Base-by-base conservation (phyloP, 2,113 vertebrate genomes). In the Fulica atra region DNA sequence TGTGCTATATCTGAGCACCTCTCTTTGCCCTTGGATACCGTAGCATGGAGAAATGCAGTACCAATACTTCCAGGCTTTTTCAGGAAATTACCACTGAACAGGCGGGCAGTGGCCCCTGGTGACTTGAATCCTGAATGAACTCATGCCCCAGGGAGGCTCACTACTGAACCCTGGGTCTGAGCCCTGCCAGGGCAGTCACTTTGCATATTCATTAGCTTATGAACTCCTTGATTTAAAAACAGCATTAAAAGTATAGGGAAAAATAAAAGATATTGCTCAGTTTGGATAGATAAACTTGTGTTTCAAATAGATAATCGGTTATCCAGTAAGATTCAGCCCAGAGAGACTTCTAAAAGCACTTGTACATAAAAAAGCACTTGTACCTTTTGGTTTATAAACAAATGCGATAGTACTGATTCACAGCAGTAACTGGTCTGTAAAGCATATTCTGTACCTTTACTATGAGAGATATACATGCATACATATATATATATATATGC, bases 311-410 rank as follows among this genome's bases (percentile, higher is more conserved):
- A 48, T 19, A 87, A 35, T 66, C 0, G 0, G 48, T 81, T 51
- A 35, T 63, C 20, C 26, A 28, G 19, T 72, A 94, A 94, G 50
- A 42, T 63, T 90, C n/a, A 77, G 42, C 26, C 36, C 17, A 93
- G 65, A 59, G n/a, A 94, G 59, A 71, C 51, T 91, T 93, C 48
- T 17, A 68, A 85, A 71, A 38, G 51, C 7, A 74, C 12, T 26
- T 50, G 10, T 50, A 86, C 13, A 13, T 81, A 23, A 93, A 95
- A 97, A 92, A 81, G 28, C 48, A 96, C 44, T 79, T 91, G 66
- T 7, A 79, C 12, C 53, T 81, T 65, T 60, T 87, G 36, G 50
- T 29, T 84, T 70, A 17, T 50, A 86, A 81, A 42, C 11, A 77
- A 85, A 86, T n/a, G n/a, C n/a, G n/a, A n/a, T 11, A 65, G 13